phyloP scores from a whole-genome alignment of 2,797 vertebrate species.

The Rhynchotus rufescens region DNA sequence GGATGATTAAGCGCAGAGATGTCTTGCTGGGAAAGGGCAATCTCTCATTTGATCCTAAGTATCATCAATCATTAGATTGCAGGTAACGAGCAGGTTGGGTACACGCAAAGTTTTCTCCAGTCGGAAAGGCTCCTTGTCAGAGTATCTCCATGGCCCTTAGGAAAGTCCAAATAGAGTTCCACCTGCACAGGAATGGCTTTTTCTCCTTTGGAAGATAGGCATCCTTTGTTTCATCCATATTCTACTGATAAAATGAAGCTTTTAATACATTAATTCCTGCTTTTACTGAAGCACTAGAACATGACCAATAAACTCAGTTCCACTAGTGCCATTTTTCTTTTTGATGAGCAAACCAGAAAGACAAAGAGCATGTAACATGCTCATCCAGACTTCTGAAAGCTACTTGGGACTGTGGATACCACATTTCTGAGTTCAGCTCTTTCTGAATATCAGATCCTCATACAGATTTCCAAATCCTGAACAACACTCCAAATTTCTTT shows the following conservation, averaged over 20 bases:
- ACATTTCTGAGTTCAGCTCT: background rate
- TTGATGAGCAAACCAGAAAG: background rate
- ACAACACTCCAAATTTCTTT: background rate
- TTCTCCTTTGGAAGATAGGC: background rate
- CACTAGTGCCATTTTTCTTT: background rate
- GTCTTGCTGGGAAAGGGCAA: conserved; percentile 57
- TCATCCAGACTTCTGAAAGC: background rate
- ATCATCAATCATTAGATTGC: conserved; percentile 49
- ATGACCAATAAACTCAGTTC: background rate
- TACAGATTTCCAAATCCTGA: background rate
- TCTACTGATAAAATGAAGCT: background rate
- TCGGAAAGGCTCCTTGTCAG: background rate
- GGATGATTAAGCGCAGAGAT: conserved; percentile 62
- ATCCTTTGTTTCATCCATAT: background rate
- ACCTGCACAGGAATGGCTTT: conserved; percentile 9
- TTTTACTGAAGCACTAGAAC: conserved; percentile 29
- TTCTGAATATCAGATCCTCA: background rate
- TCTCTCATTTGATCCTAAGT: conserved; percentile 44
- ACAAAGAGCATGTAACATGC: background rate
- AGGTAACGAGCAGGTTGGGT: conserved; percentile 38
- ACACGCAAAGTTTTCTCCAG: conserved; percentile 8
- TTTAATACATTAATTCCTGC: conserved; percentile 35
- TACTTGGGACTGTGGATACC: background rate
- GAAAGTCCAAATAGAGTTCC: background rate
- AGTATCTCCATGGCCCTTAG: background rate